These are phyloP conservation scores for Diplodus sargus DNA, from an alignment of 2,797 vertebrate species.

Conservation along the genomic window DNA sequence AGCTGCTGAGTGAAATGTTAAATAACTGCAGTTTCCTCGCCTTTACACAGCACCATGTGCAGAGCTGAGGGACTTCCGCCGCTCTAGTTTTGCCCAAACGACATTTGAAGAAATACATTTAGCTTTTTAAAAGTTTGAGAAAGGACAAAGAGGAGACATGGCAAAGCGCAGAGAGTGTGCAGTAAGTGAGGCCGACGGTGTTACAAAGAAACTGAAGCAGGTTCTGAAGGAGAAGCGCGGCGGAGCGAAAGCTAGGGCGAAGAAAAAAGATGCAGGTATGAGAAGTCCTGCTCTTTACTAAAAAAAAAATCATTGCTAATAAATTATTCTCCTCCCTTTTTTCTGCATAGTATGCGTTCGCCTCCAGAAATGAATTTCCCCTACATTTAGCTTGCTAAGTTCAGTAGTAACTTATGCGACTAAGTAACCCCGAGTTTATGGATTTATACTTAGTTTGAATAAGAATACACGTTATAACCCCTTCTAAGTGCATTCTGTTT, in stretches of 20 bases:
- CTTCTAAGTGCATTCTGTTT: not conserved
- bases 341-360: not conserved
- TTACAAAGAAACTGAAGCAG: constrained; percentile 79
- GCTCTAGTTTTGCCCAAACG: not conserved
- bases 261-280: constrained; percentile 72
- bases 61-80: not conserved
- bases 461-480: not conserved
- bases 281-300: not conserved
- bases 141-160: constrained; percentile 67
- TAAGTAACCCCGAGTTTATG: no score
- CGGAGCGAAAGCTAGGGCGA: constrained; percentile 20
- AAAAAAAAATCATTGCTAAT: no score
- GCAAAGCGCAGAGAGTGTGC: constrained; percentile 73
- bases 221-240: constrained; percentile 53
- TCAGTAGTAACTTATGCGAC: not conserved
- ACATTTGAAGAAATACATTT: not conserved
- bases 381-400: not conserved
- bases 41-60: constrained; percentile 38
- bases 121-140: not conserved
- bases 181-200: constrained; percentile 6
- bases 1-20: constrained; percentile 63
- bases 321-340: rapidly evolving
- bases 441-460: not conserved
- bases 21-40: constrained; percentile 48
- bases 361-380: not conserved